Evolutionary conservation across 2,888 invertebrate species (phyloP).

Genomic region (Brassicogethes aeneus): DNA sequence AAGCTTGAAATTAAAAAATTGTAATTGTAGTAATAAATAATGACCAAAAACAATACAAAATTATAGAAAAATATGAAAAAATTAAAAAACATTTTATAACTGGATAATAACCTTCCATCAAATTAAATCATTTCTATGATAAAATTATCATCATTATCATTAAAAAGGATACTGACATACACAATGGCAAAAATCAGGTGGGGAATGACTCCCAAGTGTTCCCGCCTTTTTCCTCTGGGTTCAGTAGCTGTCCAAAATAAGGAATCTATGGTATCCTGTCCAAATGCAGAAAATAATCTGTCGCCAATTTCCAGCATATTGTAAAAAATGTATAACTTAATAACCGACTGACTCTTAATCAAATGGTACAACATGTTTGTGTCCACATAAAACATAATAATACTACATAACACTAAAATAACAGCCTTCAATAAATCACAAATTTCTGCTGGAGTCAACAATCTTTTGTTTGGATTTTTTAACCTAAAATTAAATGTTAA

Average conservation of each 20-base stretch:
- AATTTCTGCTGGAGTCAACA: slow-evolving; percentile 81
- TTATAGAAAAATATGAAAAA: too few relatives aligned
- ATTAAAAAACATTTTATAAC: too few relatives aligned
- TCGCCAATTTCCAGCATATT: slow-evolving; percentile 99
- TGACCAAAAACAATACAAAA: too few relatives aligned
- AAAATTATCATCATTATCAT: slow-evolving; percentile 6
- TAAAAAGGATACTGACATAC: slow-evolving; percentile 89
- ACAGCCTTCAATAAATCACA: slow-evolving; percentile 94
- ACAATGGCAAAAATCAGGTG: slow-evolving; percentile 86
- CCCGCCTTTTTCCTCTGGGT: slow-evolving; percentile 70
- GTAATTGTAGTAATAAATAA: too few relatives aligned
- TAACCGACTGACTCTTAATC: slow-evolving; percentile 95
- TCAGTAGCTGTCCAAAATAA: slow-evolving; percentile 98
- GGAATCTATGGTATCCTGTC: slow-evolving; percentile 97
- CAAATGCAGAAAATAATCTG: slow-evolving; percentile 89
- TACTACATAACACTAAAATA: slow-evolving; percentile 73
- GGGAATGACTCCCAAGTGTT: slow-evolving; percentile 79
- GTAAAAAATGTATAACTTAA: slow-evolving; percentile 98
- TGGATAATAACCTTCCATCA: too few relatives aligned
- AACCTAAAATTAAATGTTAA: slow-evolving; percentile 21
- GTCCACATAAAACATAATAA: slow-evolving; percentile 85
- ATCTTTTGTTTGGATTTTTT: slow-evolving; percentile 43
- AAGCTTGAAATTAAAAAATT: too few relatives aligned
- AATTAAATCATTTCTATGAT: background rate
- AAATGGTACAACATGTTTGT: slow-evolving; percentile 97